Percentiles rank a stretch among this genome's conserved stretches.
Evolutionary conservation across 2,797 vertebrate species (phyloP).

Genomic region (Lateolabrax maculatus): DNA sequence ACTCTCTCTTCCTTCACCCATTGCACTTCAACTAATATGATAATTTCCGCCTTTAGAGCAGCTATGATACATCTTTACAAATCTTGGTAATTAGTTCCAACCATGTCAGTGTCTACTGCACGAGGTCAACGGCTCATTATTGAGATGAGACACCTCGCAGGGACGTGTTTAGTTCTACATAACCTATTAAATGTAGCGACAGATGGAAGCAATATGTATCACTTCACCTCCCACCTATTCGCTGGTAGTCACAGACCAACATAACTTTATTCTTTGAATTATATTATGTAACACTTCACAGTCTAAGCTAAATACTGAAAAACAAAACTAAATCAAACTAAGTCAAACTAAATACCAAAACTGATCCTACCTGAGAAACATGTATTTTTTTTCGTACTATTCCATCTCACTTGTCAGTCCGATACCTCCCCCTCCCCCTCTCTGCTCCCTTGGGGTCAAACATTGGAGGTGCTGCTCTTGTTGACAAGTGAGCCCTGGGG

Average conservation of each 20-base stretch:
- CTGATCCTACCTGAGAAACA: neutral
- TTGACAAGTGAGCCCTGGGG: slow-evolving; percentile 71
- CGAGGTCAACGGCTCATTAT: slow-evolving; percentile 2
- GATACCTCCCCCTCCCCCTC: neutral
- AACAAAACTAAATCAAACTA: neutral
- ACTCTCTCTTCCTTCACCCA: fast-evolving
- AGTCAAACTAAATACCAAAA: neutral
- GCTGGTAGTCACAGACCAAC: neutral
- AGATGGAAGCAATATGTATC: neutral
- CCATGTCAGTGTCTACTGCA: slow-evolving; percentile 1
- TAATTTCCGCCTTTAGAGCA: neutral
- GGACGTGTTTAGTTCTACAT: slow-evolving; percentile 7
- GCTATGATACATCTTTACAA: neutral
- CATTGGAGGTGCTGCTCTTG: slow-evolving; percentile 58
- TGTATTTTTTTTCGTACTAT: neutral
- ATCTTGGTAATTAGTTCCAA: slow-evolving; percentile 11
- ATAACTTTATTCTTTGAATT: neutral
- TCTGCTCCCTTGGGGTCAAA: slow-evolving; percentile 56
- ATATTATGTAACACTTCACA: neutral
- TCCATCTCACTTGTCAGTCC: neutral
- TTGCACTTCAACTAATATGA: neutral
- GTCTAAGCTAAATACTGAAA: neutral
- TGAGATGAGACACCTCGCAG: neutral
- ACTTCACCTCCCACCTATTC: neutral
- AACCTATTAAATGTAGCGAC: neutral